Evolutionary conservation across 2,797 vertebrate genomes (phyloP).

Genomic region (Pipistrellus pipistrellus): DNA sequence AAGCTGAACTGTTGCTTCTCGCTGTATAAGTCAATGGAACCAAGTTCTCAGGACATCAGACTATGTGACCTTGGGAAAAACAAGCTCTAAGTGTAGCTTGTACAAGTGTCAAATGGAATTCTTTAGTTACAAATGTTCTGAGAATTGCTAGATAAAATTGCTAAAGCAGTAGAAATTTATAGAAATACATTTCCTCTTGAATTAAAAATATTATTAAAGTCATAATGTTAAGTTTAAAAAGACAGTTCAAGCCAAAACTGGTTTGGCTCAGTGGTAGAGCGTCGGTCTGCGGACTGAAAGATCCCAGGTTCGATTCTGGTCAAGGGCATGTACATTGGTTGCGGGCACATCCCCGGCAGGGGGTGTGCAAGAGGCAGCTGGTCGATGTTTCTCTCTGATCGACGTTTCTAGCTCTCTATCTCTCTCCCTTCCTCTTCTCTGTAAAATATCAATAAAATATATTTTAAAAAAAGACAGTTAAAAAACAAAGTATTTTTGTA

Average conservation of each 20-base stretch:
- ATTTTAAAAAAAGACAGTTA: neutral
- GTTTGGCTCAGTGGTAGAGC: too few species aligned
- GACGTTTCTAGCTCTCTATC: too few species aligned
- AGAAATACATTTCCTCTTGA: neutral
- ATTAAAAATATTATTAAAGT: neutral
- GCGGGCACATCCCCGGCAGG: too few species aligned
- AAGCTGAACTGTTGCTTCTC: neutral
- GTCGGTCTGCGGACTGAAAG: too few species aligned
- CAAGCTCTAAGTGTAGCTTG: neutral
- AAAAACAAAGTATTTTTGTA: neutral
- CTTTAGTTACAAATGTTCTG: neutral
- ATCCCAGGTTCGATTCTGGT: too few species aligned
- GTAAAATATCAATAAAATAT: too few species aligned
- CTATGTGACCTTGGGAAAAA: neutral
- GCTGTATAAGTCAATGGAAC: neutral
- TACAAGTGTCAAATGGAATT: neutral
- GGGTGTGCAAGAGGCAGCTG: too few species aligned
- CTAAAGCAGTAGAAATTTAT: neutral
- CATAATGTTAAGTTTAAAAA: neutral
- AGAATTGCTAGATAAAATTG: conserved; percentile 6
- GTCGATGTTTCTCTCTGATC: too few species aligned
- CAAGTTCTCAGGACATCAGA: neutral
- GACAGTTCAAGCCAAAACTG: too few species aligned
- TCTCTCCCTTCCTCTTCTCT: too few species aligned
- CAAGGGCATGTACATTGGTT: too few species aligned